phyloP scores from a whole-genome alignment of 2,113 vertebrate genomes.

The Coreoperca whiteheadi region DNA sequence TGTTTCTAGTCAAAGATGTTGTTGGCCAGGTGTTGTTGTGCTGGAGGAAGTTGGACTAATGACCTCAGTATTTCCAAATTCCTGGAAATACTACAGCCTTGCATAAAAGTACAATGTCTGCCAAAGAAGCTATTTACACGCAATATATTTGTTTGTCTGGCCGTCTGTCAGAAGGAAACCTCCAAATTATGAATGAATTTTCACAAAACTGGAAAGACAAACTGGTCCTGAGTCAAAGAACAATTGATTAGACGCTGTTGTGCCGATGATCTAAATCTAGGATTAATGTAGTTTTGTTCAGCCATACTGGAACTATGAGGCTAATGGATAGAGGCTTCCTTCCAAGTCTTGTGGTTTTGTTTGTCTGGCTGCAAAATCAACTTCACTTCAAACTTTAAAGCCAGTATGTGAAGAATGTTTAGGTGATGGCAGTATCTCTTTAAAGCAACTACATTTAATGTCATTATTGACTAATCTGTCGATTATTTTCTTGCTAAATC shows the following conservation, averaged over 20 bases:
- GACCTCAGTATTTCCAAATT: background rate
- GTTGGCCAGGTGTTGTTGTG: background rate
- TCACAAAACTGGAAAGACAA: background rate
- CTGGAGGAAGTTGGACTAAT: background rate
- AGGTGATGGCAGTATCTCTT: background rate
- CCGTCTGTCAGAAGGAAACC: slow-evolving; percentile 1
- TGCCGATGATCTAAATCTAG: background rate
- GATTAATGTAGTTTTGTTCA: slow-evolving; percentile 6
- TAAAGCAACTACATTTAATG: background rate
- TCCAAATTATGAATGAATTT: slow-evolving; percentile 8
- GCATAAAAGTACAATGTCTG: background rate
- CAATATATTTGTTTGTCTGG: slow-evolving; percentile 8
- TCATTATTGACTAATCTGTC: background rate
- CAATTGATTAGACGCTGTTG: slow-evolving; percentile 23
- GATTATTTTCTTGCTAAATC: background rate
- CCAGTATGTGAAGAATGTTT: background rate
- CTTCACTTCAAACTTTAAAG: background rate
- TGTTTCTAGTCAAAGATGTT: background rate
- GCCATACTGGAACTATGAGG: background rate
- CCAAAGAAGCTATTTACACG: background rate
- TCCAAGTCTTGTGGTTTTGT: background rate
- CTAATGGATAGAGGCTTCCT: background rate
- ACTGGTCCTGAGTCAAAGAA: slow-evolving; percentile 7
- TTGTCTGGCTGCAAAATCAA: background rate
- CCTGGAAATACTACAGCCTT: background rate